Conservation (phyloP, 2,888 invertebrate species). For the Campoplex nolae region DNA sequence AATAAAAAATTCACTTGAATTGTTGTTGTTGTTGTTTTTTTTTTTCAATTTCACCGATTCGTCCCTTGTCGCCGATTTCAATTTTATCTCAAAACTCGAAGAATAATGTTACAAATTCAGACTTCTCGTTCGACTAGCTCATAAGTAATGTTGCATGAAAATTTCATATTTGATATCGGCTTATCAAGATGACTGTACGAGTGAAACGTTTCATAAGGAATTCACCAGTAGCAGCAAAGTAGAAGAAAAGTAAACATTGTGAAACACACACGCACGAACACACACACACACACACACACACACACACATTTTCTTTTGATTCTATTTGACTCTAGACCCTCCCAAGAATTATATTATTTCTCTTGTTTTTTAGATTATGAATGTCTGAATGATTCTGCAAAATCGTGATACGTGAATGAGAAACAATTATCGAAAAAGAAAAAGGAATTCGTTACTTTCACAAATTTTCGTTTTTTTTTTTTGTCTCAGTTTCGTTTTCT, state of each 20-base stretch:
- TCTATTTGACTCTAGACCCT: slow-evolving; percentile 24
- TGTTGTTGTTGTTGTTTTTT: background rate
- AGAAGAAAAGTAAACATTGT: slow-evolving; percentile 23
- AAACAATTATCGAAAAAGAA: background rate
- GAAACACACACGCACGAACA: background rate
- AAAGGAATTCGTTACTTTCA: background rate
- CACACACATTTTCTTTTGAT: slow-evolving; percentile 20
- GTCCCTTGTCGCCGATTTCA: too few species aligned
- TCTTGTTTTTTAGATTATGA: background rate
- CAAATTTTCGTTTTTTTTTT: background rate
- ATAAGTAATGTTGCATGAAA: background rate
- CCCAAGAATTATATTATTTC: slow-evolving; percentile 6
- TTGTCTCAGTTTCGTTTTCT: background rate
- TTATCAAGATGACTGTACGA: slow-evolving; percentile 51
- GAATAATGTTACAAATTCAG: background rate
- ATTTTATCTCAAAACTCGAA: background rate
- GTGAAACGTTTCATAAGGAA: slow-evolving; percentile 25
- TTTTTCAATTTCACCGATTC: background rate
- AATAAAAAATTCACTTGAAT: background rate
- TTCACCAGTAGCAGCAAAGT: slow-evolving; percentile 29
- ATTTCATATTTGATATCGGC: background rate
- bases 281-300: background rate
- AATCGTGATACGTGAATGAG: background rate
- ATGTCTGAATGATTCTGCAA: background rate
- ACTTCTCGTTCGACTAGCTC: background rate